Percentiles rank a stretch among this genome's conserved stretches.
phyloP scores from a whole-genome alignment of 2,113 vertebrate species.

The Platycercus adscitus region DNA sequence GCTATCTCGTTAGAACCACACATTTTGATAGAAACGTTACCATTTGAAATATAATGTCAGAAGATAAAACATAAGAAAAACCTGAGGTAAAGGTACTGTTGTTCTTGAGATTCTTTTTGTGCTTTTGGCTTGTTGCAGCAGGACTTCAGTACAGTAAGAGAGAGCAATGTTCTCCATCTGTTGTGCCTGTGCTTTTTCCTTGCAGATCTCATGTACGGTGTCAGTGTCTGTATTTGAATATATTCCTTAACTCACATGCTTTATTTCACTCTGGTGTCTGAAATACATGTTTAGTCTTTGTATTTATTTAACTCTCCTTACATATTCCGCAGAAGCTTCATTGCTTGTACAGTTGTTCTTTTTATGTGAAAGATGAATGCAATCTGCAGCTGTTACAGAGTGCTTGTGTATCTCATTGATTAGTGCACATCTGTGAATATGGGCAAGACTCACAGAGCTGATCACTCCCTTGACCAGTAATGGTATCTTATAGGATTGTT shows the following conservation, averaged over 20 bases:
- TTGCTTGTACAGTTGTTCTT: neutral
- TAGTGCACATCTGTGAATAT: neutral
- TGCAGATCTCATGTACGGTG: neutral
- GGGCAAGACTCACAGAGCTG: neutral
- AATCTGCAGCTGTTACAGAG: neutral
- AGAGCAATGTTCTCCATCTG: neutral
- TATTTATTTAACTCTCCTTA: neutral
- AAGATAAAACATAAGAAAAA: neutral
- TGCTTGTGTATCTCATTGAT: neutral
- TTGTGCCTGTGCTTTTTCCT: neutral
- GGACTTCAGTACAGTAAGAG: neutral
- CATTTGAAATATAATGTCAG: neutral
- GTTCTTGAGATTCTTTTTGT: neutral
- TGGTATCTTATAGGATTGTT: neutral
- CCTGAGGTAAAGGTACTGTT: neutral
- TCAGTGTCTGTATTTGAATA: neutral
- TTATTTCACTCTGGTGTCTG: neutral
- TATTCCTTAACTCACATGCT: neutral
- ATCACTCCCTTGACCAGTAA: constrained; percentile 1
- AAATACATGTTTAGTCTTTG: neutral
- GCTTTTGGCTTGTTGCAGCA: neutral
- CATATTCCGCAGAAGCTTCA: neutral
- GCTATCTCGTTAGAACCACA: neutral
- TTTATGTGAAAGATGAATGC: neutral
- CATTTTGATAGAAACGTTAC: neutral